Evolutionary conservation across 2,888 invertebrate species (phyloP).

Genomic region (Ischnura elegans): DNA sequence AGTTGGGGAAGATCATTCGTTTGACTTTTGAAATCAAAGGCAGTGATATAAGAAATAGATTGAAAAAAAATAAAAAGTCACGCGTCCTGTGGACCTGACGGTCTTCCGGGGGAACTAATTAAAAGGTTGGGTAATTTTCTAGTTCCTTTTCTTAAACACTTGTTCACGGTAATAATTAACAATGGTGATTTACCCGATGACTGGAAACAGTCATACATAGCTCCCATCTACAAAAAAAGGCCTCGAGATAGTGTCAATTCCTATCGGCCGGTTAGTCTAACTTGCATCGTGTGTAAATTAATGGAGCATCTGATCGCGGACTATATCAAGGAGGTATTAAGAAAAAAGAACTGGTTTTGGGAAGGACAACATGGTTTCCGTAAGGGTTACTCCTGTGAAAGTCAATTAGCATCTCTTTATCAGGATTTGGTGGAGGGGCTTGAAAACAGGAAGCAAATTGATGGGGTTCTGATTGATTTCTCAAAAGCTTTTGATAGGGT

Average conservation of each 20-base stretch:
- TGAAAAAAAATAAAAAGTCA: neutral
- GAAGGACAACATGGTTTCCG: neutral
- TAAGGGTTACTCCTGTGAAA: neutral
- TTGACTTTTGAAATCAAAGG: neutral
- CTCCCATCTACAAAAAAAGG: neutral
- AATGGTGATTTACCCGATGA: neutral
- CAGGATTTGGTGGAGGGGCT: neutral
- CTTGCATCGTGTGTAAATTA: no score
- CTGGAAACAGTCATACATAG: neutral
- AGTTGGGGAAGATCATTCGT: neutral
- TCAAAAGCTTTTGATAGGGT: neutral
- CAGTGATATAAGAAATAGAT: neutral
- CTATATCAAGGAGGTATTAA: no score
- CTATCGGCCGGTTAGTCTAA: no score
- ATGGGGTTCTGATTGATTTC: neutral
- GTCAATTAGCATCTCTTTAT: slow-evolving; percentile 5
- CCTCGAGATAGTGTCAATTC: neutral
- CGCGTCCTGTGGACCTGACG: neutral
- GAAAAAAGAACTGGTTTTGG: neutral
- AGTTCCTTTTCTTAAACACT: neutral
- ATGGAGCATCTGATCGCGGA: no score
- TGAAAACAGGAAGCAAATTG: neutral
- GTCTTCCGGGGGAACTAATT: neutral
- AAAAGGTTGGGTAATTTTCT: neutral
- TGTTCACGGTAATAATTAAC: neutral